Evolutionary conservation across 2,797 vertebrate species (phyloP), one percentile per base, ranked within the genome.

Genomic region (Lophotriccus pileatus): DNA sequence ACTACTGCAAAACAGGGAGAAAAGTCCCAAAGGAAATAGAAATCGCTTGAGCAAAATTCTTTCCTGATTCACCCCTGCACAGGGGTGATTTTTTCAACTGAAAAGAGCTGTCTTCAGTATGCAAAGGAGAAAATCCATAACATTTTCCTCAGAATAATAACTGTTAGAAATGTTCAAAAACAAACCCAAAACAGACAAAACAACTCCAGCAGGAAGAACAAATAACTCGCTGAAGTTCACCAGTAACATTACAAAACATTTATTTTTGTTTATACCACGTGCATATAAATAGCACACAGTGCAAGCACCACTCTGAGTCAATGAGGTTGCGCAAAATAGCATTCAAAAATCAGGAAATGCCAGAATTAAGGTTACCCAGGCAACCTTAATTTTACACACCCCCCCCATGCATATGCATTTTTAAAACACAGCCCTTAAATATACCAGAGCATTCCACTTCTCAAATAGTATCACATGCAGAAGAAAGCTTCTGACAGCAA

Each of bases 351-450:
- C 95, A 97, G 94, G 95, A 97, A 97, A 97, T 95, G 82, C 92
- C 95, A 95, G 88, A 96, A 96, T 96, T 95, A 96, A 90, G 81
- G 94, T 96, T 96, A 47, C 94, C 94, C 53, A 32, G 93, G 93
- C 96, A 97, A 97, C 96, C 92, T 94, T 96, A 94, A 97, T 95
- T 97, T 97, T 94, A 94, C 86, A 23, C 88, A 76, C 84, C 25
- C 46, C 49, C 47, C 25, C 67, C 0, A 4, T 91, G 60, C 83
- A 93, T 84, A 94, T 90, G 85, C 70, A 91, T 94, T 96, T 90
- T 90, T 93, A 90, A 59, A 94, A 52, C 49, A 68, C 27, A 74
- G 87, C 58, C 37, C 87, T 91, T 94, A 90, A 88, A 90, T 87
- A 58, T 37, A 93, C 87, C 80, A 93, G 74, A 84, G 85, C 85